phyloP scores from a whole-genome alignment of 2,888 invertebrate species.

The Caenorhabditis macrosperma region DNA sequence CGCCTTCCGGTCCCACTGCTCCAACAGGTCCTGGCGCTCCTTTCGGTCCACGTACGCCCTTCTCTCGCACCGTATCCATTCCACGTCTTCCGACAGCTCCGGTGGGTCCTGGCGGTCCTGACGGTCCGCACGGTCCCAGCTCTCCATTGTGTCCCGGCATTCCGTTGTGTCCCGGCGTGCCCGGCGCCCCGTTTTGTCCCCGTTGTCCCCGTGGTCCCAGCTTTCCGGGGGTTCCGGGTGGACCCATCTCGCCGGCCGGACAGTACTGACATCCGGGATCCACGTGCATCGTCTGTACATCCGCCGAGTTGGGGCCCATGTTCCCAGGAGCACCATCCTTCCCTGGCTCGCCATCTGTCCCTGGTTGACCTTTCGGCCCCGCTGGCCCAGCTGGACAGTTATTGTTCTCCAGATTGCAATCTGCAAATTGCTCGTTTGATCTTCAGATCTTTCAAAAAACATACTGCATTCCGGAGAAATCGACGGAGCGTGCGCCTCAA shows the following conservation, averaged over 20 bases:
- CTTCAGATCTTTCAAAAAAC: neutral
- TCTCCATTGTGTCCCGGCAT: conserved; percentile 63
- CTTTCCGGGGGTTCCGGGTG: conserved; percentile 57
- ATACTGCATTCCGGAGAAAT: conserved; percentile 65
- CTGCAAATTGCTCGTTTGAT: conserved; percentile 16
- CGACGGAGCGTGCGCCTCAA: conserved; percentile 61
- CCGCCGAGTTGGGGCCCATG: conserved; percentile 34
- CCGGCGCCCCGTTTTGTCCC: conserved; percentile 58
- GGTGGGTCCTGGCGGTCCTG: conserved; percentile 51
- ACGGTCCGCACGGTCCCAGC: conserved; percentile 53
- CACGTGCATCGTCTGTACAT: conserved; percentile 49
- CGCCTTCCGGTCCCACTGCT: conserved; percentile 48
- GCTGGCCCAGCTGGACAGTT: conserved; percentile 65
- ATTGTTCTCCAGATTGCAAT: conserved; percentile 60
- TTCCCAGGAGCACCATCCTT: conserved; percentile 55
- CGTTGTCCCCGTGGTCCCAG: conserved; percentile 61
- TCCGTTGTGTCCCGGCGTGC: conserved; percentile 62
- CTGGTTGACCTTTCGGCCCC: conserved; percentile 57
- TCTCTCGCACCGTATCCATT: conserved; percentile 60
- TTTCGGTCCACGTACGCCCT: conserved; percentile 58
- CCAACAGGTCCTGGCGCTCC: conserved; percentile 54
- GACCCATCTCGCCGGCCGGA: conserved; percentile 64
- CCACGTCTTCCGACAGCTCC: conserved; percentile 57
- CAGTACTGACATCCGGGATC: conserved; percentile 63
- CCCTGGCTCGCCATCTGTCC: conserved; percentile 44